Percentiles rank a stretch among this genome's conserved stretches.
Conservation (phyloP, 53 echinoderm and acorn worm species). For the Henricia sp. region DNA sequence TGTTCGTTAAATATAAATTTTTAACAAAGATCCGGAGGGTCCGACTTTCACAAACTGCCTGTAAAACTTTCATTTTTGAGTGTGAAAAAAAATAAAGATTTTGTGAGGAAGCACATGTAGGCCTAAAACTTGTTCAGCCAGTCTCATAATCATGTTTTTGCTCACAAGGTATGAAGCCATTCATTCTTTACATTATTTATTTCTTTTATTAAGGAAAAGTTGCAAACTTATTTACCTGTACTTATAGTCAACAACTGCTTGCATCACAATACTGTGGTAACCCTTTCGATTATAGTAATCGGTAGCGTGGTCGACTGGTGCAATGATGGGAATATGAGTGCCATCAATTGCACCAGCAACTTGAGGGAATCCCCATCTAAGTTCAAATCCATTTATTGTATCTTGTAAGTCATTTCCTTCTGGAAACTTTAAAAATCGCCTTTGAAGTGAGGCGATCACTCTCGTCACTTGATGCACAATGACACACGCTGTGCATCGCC, state of each 20-base stretch:
- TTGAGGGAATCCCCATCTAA: conserved; percentile 56
- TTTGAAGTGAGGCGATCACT: conserved; percentile 24
- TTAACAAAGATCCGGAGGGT: no score
- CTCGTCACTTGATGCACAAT: conserved; percentile 68
- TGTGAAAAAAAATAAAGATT: no score
- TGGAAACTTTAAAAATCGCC: no score
- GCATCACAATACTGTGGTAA: conserved; percentile 31
- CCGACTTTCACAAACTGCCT: no score
- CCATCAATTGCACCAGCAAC: conserved; percentile 58
- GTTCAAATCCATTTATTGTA: no score
- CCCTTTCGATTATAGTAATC: conserved; percentile 59
- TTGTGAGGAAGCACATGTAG: no score
- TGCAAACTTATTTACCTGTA: neutral
- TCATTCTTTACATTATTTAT: neutral
- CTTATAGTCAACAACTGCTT: conserved; percentile 34
- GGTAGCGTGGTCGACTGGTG: conserved; percentile 10
- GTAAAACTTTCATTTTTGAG: neutral
- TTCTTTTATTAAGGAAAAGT: neutral
- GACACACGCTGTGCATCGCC: conserved; percentile 47
- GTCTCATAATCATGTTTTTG: neutral
- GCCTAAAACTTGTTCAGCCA: neutral
- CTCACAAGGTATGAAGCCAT: no score
- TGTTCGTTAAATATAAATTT: no score
- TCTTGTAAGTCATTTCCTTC: no score
- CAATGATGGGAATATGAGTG: conserved; percentile 53